Conservation (phyloP, 2,888 invertebrate genomes). For the Drosophila affinis region DNA sequence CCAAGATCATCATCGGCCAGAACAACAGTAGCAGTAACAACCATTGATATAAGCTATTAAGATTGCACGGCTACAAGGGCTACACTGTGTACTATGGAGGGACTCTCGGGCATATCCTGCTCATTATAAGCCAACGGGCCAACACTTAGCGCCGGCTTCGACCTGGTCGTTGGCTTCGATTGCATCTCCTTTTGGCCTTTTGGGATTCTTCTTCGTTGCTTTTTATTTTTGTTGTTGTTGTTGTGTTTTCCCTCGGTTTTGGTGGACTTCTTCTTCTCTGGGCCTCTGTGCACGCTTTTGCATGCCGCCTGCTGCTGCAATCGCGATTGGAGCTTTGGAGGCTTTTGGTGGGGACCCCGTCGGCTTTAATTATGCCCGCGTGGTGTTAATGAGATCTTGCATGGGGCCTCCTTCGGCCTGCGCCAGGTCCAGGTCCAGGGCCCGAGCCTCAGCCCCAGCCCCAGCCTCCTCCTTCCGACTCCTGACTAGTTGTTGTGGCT, state of each 20-base stretch:
- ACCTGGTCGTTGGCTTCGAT: slow-evolving; percentile 64
- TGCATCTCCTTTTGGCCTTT: slow-evolving; percentile 57
- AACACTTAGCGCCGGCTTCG: slow-evolving; percentile 67
- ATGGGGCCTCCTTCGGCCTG: slow-evolving; percentile 43
- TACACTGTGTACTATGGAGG: background rate
- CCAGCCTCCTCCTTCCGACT: slow-evolving; percentile 20
- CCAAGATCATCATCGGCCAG: slow-evolving; percentile 13
- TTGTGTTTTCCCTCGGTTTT: background rate
- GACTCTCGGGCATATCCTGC: slow-evolving; percentile 45
- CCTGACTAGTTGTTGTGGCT: slow-evolving; percentile 77
- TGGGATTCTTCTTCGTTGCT: background rate
- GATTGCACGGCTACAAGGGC: slow-evolving; percentile 63
- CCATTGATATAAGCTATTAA: slow-evolving; percentile 59
- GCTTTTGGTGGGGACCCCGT: slow-evolving; percentile 56
- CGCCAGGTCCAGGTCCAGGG: slow-evolving; percentile 6
- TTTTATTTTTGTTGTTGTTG: background rate
- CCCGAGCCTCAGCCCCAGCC: no score
- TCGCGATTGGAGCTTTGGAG: slow-evolving; percentile 80
- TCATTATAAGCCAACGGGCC: slow-evolving; percentile 63
- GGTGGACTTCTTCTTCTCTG: slow-evolving; percentile 29
- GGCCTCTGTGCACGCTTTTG: slow-evolving; percentile 44
- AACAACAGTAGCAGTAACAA: background rate
- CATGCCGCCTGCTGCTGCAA: slow-evolving; percentile 59
- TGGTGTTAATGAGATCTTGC: slow-evolving; percentile 83
- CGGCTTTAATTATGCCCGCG: slow-evolving; percentile 82